These are phyloP conservation scores for Mactra quadrangularis DNA, from an alignment of 1,140 invertebrate species.

Conservation along the genomic window DNA sequence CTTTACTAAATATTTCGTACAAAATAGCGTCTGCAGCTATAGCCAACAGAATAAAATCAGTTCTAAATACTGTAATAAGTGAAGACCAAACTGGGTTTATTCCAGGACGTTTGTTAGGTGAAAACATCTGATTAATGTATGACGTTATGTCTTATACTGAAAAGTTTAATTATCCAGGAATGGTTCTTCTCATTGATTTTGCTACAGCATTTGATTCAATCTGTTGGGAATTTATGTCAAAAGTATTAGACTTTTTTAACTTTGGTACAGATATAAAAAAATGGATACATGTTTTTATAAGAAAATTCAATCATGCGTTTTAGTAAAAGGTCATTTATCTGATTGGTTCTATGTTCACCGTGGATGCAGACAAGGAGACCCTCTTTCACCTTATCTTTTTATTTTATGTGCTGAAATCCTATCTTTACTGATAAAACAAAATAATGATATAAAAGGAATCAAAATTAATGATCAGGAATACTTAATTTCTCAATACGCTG, in stretches of 20 bases:
- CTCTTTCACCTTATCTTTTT: no score
- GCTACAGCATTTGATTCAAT: not conserved
- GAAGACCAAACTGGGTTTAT: slow-evolving; percentile 39
- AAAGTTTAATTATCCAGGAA: slow-evolving; percentile 16
- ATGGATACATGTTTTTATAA: slow-evolving; percentile 4
- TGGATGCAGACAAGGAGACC: no score
- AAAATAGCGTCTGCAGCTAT: slow-evolving; percentile 34
- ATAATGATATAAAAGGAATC: no score
- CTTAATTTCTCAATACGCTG: no score
- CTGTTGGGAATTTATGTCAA: not conserved
- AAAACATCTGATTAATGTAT: slow-evolving; percentile 4
- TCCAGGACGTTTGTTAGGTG: slow-evolving; percentile 16
- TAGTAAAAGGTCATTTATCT: no score
- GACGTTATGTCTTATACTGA: slow-evolving; percentile 8
- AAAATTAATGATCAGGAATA: no score
- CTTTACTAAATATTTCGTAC: slow-evolving; percentile 2
- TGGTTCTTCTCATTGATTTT: slow-evolving; percentile 8
- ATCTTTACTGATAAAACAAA: no score
- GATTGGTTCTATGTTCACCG: no score
- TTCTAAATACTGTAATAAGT: slow-evolving; percentile 15
- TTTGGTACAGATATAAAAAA: slow-evolving; percentile 25
- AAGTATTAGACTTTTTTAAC: slow-evolving; percentile 39
- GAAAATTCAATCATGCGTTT: no score
- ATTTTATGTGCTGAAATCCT: no score
- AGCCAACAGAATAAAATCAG: slow-evolving; percentile 32